Evolutionary conservation across 2,888 invertebrate genomes (phyloP), one percentile per base, ranked within the genome.

Genomic region (Heliconius aoede): DNA sequence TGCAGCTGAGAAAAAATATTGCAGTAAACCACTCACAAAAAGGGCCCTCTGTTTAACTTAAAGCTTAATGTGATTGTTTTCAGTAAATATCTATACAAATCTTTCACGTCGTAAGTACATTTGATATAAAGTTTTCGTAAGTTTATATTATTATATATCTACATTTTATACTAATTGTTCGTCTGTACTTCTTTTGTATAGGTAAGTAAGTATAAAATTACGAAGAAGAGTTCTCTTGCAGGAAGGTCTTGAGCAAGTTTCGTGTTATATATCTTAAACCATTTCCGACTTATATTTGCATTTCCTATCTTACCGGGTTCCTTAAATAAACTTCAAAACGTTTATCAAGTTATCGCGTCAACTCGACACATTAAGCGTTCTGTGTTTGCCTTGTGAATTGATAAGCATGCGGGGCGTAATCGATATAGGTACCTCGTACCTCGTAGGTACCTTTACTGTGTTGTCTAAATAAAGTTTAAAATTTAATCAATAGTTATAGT

Each of bases 401-500:
- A 86, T 86, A 87, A 85, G 84, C 84, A 86, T 85, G 86, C 86
- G 86, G 86, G 86, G 83, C 81, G 83, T 84, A 85, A 86, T 85
- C 86, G 84, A 86, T 86, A 86, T 77, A 68, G n/a, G 72, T 75
- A 74, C 21, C 68, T 74, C 21, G 72, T 76, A 28, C 46, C 71
- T 21, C 46, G 46, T 46, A 5, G 46, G 46, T 46, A 55, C 55
- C 55, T 55, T 26, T 40, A 30, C 71, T 18, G 36, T 24, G 40
- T 24, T 30, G 55, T 28, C 62, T 55, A 24, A 76, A 51, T 58
- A 76, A 75, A 72, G 64, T 64, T 15, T 21, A 32, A 40, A 40
- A 40, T 72, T 72, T 36, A 7, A 40, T 61, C 11, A 24, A 26
- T 58, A 30, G 3, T n/a, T n/a, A 55, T n/a, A 46, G 13, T 40